Evolutionary conservation across 2,888 invertebrate species (phyloP), one percentile per base, ranked within the genome.

Genomic region (Drosophila prostipennis): DNA sequence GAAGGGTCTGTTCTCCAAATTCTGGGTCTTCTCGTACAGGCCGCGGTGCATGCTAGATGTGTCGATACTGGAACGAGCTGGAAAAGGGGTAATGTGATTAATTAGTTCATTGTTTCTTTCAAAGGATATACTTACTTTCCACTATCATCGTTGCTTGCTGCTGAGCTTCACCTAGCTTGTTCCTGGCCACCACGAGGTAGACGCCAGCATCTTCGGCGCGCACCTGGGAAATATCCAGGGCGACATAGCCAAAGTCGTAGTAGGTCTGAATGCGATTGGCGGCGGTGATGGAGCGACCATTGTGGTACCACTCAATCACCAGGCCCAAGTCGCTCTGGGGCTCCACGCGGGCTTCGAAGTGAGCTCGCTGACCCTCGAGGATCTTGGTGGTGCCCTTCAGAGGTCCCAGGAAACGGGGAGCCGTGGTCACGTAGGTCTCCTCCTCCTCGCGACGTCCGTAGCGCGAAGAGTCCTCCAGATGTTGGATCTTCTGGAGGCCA

Each of bases 211-310:
- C 98, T 90, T 98, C 98, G 42, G 96, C 95, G 72, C 98, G 95
- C 16, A 98, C 98, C 91, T 96, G 97, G 67, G 97, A 93, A 82
- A 99, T 98, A 89, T 99, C 99, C 77, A 99, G 94, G 37, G 98
- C 98, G 19, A 99, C 98, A 90, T 98, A 98, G 67, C 99, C 99
- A 92, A 99, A 99, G 92, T 99, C 98, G 87, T 98, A 96, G 90
- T 97, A 97, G 8, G 97, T 97, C 92, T 98, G 98, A 89, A 98
- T 99, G 80, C 99, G 95, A 89, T 96, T 97, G 39, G 97, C 97
- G 69, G 95, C 95, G 89, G 96, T 96, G 68, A 99, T 95, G 72
- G 97, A 95, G 90, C 96, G 95, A 57, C 98, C 98, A 92, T 99
- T 98, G 89, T 97, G 97, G 91, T 97, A 98, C 99, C 99, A 99